These are phyloP conservation scores for Botia kubotai DNA, from an alignment of 2,797 vertebrate species.

Conservation along the genomic window DNA sequence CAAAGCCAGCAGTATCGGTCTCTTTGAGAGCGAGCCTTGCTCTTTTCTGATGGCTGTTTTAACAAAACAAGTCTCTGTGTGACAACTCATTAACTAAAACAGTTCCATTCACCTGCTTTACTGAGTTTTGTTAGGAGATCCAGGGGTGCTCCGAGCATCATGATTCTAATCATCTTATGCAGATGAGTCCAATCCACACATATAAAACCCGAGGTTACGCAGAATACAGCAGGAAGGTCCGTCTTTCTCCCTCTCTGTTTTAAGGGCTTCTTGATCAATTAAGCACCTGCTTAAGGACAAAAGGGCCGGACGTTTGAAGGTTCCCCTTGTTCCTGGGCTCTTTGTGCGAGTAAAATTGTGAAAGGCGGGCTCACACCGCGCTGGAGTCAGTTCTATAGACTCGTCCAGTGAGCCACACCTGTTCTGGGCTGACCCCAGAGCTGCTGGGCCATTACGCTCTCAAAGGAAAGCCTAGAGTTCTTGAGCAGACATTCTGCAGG, in stretches of 20 bases:
- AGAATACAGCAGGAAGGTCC: constrained; percentile 29
- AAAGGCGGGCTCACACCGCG: constrained; percentile 49
- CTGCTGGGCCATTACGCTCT: constrained; percentile 61
- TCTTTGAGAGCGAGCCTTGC: too few species aligned
- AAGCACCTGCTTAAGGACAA: constrained; percentile 68
- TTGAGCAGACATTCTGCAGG: constrained; percentile 53
- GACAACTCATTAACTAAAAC: constrained; percentile 39
- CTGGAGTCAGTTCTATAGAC: constrained; percentile 52
- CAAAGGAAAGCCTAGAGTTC: constrained; percentile 53
- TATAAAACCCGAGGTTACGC: constrained; percentile 32
- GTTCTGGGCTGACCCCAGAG: constrained; percentile 53
- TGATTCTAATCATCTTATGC: constrained; percentile 57
- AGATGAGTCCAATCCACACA: constrained; percentile 44
- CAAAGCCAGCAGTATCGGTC: background rate
- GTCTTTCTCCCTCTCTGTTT: constrained; percentile 52
- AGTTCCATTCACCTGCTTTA: constrained; percentile 27
- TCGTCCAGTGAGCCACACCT: constrained; percentile 57
- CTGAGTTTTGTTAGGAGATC: constrained; percentile 18
- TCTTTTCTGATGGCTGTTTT: constrained; percentile 18
- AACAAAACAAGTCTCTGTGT: constrained; percentile 42
- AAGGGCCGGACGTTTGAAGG: constrained; percentile 56
- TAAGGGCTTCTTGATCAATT: constrained; percentile 64
- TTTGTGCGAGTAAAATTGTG: constrained; percentile 44
- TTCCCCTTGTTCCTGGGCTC: constrained; percentile 51
- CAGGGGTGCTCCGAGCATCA: constrained; percentile 42